Conservation (phyloP, 2,797 vertebrate species). For the Austrolebias charrua region DNA sequence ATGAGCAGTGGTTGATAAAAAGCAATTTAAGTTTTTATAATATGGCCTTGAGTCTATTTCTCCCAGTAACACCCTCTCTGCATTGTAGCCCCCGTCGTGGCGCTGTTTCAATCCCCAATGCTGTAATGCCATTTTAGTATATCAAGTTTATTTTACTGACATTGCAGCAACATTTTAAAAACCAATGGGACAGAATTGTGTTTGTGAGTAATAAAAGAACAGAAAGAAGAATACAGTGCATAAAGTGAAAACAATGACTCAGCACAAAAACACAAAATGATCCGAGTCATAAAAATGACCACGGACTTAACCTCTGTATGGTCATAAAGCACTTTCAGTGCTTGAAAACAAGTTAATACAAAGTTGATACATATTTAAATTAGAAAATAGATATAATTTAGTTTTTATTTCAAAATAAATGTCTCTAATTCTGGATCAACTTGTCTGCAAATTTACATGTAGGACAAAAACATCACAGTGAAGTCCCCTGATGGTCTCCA, state of each 20-base stretch:
- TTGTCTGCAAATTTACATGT: too few species aligned
- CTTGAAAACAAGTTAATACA: too few species aligned
- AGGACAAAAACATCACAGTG: too few species aligned
- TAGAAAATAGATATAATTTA: too few species aligned
- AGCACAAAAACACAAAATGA: background rate
- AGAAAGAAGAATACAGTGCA: background rate
- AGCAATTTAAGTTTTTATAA: conserved; percentile 33
- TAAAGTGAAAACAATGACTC: background rate
- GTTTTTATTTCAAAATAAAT: too few species aligned
- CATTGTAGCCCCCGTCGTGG: background rate
- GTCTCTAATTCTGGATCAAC: too few species aligned
- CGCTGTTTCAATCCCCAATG: background rate
- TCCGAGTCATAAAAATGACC: background rate
- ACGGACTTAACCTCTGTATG: background rate
- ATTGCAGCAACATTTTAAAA: background rate
- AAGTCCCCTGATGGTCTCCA: too few species aligned
- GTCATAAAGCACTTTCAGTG: background rate
- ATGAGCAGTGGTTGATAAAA: conserved; percentile 31
- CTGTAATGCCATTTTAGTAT: background rate
- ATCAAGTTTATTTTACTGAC: background rate
- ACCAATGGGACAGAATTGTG: background rate
- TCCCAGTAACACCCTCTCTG: background rate
- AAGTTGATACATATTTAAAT: too few species aligned
- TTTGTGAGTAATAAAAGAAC: background rate
- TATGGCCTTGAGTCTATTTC: background rate